A percentile compares a stretch with the other conserved stretches of the same genome.
These are phyloP conservation scores for Malthinus seriepunctatus DNA, from an alignment of 2,888 invertebrate genomes.

Conservation along the genomic window DNA sequence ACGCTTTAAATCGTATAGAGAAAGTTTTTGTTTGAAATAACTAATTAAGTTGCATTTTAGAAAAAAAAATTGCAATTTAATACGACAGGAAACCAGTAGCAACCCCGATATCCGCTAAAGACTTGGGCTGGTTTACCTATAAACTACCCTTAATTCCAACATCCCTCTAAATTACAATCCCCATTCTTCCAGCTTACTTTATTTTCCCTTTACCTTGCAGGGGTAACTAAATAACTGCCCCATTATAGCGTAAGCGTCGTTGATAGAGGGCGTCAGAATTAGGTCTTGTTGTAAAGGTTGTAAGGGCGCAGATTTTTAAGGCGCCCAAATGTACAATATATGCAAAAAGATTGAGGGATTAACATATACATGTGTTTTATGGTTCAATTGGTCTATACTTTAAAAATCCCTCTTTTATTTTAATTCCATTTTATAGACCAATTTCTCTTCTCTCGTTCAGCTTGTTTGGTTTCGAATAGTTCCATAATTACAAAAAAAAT, in stretches of 20 bases:
- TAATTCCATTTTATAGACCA: constrained; percentile 44
- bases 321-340: constrained; percentile 51
- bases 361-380: constrained; percentile 55
- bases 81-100: constrained; percentile 25
- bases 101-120: constrained; percentile 39
- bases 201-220: constrained; percentile 52
- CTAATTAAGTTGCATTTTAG: neutral
- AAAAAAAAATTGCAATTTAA: constrained; percentile 1
- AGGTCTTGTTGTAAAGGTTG: constrained; percentile 37
- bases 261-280: constrained; percentile 38
- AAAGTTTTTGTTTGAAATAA: neutral
- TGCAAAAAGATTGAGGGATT: constrained; percentile 48
- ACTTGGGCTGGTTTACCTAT: constrained; percentile 56
- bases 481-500: neutral
- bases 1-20: constrained; percentile 16
- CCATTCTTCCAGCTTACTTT: constrained; percentile 57
- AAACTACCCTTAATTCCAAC: constrained; percentile 59
- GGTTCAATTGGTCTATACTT: constrained; percentile 48
- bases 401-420: constrained; percentile 46
- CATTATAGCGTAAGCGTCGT: constrained; percentile 51
- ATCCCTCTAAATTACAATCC: constrained; percentile 59
- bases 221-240: constrained; percentile 57
- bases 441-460: constrained; percentile 9
- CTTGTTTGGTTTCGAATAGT: constrained; percentile 2
- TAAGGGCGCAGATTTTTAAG: constrained; percentile 42